Evolutionary conservation across 2,113 vertebrate species (phyloP), one percentile per base, ranked within the genome.

Genomic region (Mugil cephalus): DNA sequence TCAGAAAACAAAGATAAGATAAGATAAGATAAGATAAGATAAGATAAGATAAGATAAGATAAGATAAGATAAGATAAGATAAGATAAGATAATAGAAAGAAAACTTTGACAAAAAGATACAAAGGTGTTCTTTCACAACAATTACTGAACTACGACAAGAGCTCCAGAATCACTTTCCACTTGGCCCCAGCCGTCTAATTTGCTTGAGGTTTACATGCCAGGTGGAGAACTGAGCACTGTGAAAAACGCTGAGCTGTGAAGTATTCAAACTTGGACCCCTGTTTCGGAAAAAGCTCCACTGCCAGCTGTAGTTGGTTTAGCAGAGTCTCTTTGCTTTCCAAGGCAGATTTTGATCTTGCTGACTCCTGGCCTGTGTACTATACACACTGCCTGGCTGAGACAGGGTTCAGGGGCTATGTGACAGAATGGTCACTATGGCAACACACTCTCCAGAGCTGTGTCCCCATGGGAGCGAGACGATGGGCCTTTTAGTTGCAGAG

Each of bases 271-370:
- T 67, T 46, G 55, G 66, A 56, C 60, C 17, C n/a, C 21, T 79
- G 67, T 77, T 76, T 30, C 51, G 80, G 65, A 80, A 75, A 83
- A 83, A 70, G 48, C 47, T 71, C 75, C 48, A 64, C 74, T 83
- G 76, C 86, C 84, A 87, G 86, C 62, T 82, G 66, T 50, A 79
- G 88, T 91, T 92, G 88, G 68, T 91, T 92, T 89, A 90, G 67
- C 80, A 45, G 74, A 93, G 87, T 79, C 75, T 50, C 63, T 81
- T 65, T 69, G 88, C 80, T 90, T 86, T 80, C 43, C 71, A 76
- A 47, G 77, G 72, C 72, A 85, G 86, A 88, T 93, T 88, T 73
- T 40, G 66, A 92, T 89, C 87, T 83, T 76, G 84, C 91, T 91
- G 91, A 93, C 90, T 91, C 59, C 69, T 82, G 77, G 76, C 75